Conservation (phyloP, 2,888 invertebrate species). For the Ceratothoa steindachneri region DNA sequence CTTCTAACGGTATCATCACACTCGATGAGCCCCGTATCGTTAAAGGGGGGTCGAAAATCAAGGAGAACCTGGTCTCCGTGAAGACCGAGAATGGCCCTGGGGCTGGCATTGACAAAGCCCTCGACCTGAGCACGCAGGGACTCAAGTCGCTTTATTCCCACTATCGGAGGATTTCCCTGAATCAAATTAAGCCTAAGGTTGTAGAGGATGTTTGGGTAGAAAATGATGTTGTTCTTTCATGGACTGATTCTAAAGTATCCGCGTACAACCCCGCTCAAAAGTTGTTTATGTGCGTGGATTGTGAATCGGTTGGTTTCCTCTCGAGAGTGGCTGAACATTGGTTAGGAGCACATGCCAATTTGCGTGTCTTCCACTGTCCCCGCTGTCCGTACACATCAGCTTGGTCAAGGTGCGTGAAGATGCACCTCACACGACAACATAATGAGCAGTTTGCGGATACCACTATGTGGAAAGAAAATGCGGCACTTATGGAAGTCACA, state of each 20-base stretch:
- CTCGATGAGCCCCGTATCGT: not conserved
- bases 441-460: constrained; percentile 61
- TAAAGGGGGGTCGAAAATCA: not conserved
- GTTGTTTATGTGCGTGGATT: constrained; percentile 69
- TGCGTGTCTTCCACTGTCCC: constrained; percentile 63
- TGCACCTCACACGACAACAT: constrained; percentile 69
- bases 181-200: constrained; percentile 43
- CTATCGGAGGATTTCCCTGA: constrained; percentile 36
- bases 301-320: constrained; percentile 70
- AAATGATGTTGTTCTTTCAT: constrained; percentile 66
- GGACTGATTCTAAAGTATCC: constrained; percentile 75
- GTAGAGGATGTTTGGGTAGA: constrained; percentile 55
- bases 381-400: constrained; percentile 71
- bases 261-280: constrained; percentile 73
- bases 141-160: constrained; percentile 43
- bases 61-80: not conserved
- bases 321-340: constrained; percentile 72
- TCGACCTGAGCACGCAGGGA: constrained; percentile 44
- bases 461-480: constrained; percentile 63
- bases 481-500: constrained; percentile 69
- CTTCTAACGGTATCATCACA: not conserved
- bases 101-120: constrained; percentile 25
- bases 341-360: constrained; percentile 68
- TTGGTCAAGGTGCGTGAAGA: constrained; percentile 70
- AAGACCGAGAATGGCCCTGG: constrained; percentile 10